Evolutionary conservation across 2,888 invertebrate species (phyloP), one percentile per base, ranked within the genome.

Genomic region (Hypomecis punctinalis): DNA sequence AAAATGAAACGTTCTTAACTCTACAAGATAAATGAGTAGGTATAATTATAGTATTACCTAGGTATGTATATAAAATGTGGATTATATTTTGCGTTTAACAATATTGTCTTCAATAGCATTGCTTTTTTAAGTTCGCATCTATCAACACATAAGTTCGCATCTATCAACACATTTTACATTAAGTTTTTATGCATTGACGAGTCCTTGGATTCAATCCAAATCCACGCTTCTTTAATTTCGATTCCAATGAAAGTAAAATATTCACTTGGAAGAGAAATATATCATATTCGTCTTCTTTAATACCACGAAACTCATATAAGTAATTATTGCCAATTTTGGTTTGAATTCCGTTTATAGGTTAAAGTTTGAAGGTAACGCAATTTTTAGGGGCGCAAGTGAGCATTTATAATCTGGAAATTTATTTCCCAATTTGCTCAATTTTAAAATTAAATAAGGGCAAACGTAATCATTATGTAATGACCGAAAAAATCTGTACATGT

Each of bases 71-170:
- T 88, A 91, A 89, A 91, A 90, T 88, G 90, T 90, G 88, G 83
- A 90, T 86, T 84, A 89, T 84, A 81, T 83, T 81, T 89, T 89
- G 89, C 85, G 76, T 86, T 85, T 85, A 92, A 91, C 91, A 92
- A 91, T 93, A 93, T 92, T 92, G 92, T 93, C 93, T 86, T 90
- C 79, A 79, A 83, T 91, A 89, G 83, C 89, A 89, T 90, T 89
- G 87, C 89, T 89, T 84, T 81, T 63, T 48, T 45, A 6, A 59
- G 46, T 58, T 78, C 80, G 83, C 73, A 80, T 76, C 76, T 77
- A 73, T 79, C 79, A 83, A 82, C 75, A n/a, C n/a, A n/a, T 45
- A 6, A 59, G 46, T 58, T 78, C 80, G 83, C 73, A 80, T 76
- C 76, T 77, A 73, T 79, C 79, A 83, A 82, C 75, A 80, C 80